Base-by-base conservation (phyloP, 2,113 vertebrate species). In the Aix galericulata region DNA sequence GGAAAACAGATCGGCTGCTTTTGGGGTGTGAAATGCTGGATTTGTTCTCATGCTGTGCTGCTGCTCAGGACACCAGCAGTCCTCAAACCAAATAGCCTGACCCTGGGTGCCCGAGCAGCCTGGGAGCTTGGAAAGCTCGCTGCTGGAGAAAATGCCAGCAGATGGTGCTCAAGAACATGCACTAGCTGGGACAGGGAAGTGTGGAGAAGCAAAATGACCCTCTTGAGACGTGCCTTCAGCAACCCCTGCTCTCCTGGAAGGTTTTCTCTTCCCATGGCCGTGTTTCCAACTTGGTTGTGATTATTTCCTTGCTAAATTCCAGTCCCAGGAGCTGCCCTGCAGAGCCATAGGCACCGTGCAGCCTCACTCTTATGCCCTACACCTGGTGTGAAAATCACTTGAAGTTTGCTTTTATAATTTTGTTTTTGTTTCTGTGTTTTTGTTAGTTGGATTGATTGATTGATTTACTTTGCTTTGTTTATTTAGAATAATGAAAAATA, bases 151-250 rank as follows among this genome's bases (percentile, higher is more conserved):
- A 38, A 11, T 60, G 53, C 93, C 94, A 94, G 96, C 91, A 97
- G 95, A 73, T 93, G 89, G 94, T 89, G 94, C 92, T 93, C 52
- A 85, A 86, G 92, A 82, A 89, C 80, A 10, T 3, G n/a, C 56
- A 18, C 48, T 26, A 26, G 16, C 16, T 3, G 6, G 67, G 48
- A 10, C 13, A 6, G 16, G 44, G 38, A 40, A 21, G 18, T 32
- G 29, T 55, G 64, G 40, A 78, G 74, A 73, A 58, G 58, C 75
- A 55, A 67, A 22, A 66, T 58, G 75, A 4, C 0, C 1, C 2
- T 1, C 29, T 55, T 59, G 21, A 38, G 14, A 25, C 5, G 44
- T 50, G 7, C 53, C 59, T 68, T n/a, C 31, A 38, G 67, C 66
- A 55, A 46, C 0, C 1, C 53, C 31, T 42, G 17, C n/a, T 88